Percentiles rank a stretch among this genome's conserved stretches.
These are phyloP conservation scores for Periparus ater DNA, from an alignment of 2,797 vertebrate species.

Conservation along the genomic window DNA sequence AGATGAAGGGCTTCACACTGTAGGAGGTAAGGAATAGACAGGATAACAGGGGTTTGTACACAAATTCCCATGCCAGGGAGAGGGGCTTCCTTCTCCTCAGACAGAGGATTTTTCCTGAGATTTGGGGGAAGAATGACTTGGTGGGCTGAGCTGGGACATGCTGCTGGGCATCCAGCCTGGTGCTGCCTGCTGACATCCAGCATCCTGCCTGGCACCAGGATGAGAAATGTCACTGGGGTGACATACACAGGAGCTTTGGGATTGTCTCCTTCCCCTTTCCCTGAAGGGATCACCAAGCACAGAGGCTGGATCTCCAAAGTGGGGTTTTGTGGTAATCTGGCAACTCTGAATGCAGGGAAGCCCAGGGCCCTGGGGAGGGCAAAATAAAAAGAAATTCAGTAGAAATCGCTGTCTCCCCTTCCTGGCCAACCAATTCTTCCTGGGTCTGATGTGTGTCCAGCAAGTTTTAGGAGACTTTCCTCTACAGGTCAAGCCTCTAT, in stretches of 20 bases:
- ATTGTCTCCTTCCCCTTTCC: neutral
- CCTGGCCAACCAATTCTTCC: neutral
- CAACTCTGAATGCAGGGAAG: neutral
- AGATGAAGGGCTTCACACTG: neutral
- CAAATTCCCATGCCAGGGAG: neutral
- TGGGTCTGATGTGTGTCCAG: neutral
- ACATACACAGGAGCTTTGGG: neutral
- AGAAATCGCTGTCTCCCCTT: neutral
- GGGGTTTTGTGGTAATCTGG: neutral
- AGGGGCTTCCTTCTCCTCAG: neutral
- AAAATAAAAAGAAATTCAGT: neutral
- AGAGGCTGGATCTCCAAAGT: neutral
- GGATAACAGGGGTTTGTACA: neutral
- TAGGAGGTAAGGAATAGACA: neutral
- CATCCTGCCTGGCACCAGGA: neutral
- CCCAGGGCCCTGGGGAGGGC: neutral
- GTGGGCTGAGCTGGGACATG: neutral
- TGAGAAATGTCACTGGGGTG: neutral
- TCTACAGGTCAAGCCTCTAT: neutral
- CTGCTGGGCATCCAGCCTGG: neutral
- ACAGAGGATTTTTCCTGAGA: neutral
- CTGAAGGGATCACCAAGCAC: fast-evolving
- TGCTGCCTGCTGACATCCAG: neutral
- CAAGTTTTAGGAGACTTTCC: neutral
- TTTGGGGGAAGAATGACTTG: neutral